These are phyloP conservation scores for Drosophila barbarae DNA, from an alignment of 2,888 invertebrate species.

Conservation along the genomic window DNA sequence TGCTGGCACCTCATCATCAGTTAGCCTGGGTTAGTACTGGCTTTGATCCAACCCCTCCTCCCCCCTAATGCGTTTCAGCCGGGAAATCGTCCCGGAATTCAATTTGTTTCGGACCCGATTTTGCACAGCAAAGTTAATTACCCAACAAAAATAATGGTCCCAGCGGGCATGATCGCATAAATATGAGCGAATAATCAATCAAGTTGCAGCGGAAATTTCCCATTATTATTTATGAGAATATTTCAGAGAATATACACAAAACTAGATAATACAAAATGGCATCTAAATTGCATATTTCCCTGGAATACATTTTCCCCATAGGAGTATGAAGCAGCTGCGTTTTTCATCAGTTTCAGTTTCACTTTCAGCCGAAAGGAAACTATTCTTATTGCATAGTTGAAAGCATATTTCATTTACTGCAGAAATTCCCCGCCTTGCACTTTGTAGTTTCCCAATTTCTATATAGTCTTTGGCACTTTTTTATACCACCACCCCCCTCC, in stretches of 20 bases:
- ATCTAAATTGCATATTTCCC: not conserved
- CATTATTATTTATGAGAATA: conserved; percentile 1
- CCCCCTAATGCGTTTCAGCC: conserved; percentile 13
- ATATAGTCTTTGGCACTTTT: conserved; percentile 61
- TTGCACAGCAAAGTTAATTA: conserved; percentile 27
- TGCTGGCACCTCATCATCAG: conserved; percentile 9
- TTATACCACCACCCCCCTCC: not conserved
- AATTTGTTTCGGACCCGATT: conserved; percentile 31
- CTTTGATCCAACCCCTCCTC: not conserved
- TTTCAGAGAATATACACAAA: not conserved
- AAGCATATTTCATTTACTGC: conserved; percentile 55
- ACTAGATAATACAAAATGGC: not conserved
- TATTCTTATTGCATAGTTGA: conserved; percentile 27
- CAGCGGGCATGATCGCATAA: conserved; percentile 19
- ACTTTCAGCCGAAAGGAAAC: conserved; percentile 16
- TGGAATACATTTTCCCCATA: not conserved
- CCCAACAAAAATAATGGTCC: conserved; percentile 14
- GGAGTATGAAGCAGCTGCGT: not conserved
- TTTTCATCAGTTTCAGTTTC: conserved; percentile 27
- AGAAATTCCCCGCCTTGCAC: conserved; percentile 26
- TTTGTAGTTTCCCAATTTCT: conserved; percentile 47
- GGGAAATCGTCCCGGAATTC: conserved; percentile 24
- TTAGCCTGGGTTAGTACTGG: conserved; percentile 5
- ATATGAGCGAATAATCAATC: conserved; percentile 27
- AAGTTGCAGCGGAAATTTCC: not conserved